Evolutionary conservation across 2,797 vertebrate genomes (phyloP), one percentile per base, ranked within the genome.

Genomic region (Esox lucius): DNA sequence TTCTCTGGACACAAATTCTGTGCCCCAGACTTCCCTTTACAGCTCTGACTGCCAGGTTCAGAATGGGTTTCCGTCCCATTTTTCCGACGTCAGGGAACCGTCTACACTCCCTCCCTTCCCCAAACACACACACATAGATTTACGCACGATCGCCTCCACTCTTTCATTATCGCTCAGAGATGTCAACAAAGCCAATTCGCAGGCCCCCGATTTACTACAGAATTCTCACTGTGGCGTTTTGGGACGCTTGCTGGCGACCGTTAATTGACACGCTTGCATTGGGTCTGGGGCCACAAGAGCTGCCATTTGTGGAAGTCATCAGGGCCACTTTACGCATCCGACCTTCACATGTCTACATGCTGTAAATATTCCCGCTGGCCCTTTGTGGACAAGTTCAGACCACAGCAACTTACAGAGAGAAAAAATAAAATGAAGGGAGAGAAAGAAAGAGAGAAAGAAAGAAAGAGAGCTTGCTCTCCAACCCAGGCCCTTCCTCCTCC

Each of bases 221-320:
- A 61, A 72, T 77, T 85, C 78, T 77, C 75, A 12, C 65, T 78
- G 42, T 49, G 72, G 75, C 59, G 48, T 81, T 71, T 75, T 28
- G 39, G 73, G 72, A 64, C 61, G 65, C 75, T 77, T 53, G 71
- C 77, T 74, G 81, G 79, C 72, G 62, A 53, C 61, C 66, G 76
- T 78, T 64, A 78, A 71, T 42, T 62, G 71, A 68, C 35, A n/a
- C 49, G 51, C 49, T 35, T 48, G 15, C 49, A 5, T 39, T 49
- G 56, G 74, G 72, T 72, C 68, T 56, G 28, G 56, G 73, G 72
- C 64, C 76, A 67, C 72, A 75, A 80, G 80, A 68, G 80, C 82
- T 61, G 84, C 87, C 92, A 91, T 93, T 93, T 94, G 93, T 91
- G 90, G 92, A 94, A 94, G 89, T 84, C 87, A 94, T 94, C 89